Percentiles rank a stretch among this genome's conserved stretches.
These are phyloP conservation scores for Anniella stebbinsi DNA, from an alignment of 2,797 vertebrate species.

Conservation along the genomic window DNA sequence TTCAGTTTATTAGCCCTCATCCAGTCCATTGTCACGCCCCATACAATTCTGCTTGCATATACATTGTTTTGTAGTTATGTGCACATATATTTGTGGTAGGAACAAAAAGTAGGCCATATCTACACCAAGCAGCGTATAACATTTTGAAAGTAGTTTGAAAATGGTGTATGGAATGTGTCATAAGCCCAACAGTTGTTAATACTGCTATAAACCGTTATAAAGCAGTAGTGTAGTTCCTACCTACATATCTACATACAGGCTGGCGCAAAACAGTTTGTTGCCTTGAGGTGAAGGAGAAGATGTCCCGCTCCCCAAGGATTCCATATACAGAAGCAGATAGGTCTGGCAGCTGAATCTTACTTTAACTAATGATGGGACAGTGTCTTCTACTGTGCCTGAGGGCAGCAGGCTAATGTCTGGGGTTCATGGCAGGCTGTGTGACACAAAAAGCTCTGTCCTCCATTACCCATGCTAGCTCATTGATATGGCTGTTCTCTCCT, in stretches of 20 bases:
- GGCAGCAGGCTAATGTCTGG: neutral
- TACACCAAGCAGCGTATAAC: too few species aligned
- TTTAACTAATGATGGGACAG: neutral
- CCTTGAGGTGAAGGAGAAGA: neutral
- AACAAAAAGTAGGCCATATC: neutral
- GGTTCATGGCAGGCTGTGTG: neutral
- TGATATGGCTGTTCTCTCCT: neutral
- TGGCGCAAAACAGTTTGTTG: neutral
- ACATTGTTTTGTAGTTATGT: neutral
- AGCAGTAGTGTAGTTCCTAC: too few species aligned
- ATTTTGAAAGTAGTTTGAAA: too few species aligned
- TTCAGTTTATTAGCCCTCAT: too few species aligned
- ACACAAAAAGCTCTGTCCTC: neutral
- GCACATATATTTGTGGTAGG: neutral
- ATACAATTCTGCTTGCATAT: neutral
- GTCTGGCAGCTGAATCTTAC: neutral
- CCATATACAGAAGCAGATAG: neutral
- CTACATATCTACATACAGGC: neutral
- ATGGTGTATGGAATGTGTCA: too few species aligned
- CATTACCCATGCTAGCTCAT: neutral
- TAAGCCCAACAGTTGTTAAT: too few species aligned
- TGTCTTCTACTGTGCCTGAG: neutral
- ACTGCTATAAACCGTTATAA: too few species aligned
- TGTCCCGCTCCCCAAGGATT: neutral
- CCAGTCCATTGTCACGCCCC: too few species aligned